These are phyloP conservation scores for Oncorhynchus masou DNA, from an alignment of 2,113 vertebrate species.

Conservation along the genomic window DNA sequence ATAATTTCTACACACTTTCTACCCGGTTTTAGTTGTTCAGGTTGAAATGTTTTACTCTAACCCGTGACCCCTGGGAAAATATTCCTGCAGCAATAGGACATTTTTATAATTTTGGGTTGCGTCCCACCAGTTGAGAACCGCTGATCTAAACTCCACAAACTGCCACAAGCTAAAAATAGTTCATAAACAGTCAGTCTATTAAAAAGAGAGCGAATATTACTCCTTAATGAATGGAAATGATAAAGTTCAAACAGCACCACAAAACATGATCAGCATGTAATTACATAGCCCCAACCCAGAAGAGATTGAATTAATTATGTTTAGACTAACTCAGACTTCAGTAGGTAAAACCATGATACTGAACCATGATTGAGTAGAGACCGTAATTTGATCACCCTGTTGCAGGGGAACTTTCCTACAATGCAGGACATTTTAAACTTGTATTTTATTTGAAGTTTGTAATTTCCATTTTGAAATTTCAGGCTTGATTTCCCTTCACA, in stretches of 20 bases:
- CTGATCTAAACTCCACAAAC: not conserved
- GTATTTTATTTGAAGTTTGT: no score
- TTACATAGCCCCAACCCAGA: not conserved
- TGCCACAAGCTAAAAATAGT: not conserved
- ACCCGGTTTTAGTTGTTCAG: no score
- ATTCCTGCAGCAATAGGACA: not conserved
- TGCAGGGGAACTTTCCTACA: not conserved
- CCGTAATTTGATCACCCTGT: no score
- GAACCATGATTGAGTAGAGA: not conserved
- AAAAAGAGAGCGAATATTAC: not conserved
- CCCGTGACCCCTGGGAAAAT: no score
- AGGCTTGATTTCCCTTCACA: no score
- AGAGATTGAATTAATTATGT: not conserved
- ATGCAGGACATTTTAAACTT: no score
- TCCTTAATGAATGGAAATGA: not conserved
- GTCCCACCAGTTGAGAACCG: no score
- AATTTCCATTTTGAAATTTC: no score
- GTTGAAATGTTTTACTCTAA: no score
- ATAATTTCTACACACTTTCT: no score
- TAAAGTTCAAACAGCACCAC: not conserved
- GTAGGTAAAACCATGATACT: not conserved
- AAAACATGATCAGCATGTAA: slow-evolving; percentile 2
- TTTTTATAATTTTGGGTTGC: not conserved
- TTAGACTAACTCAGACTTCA: not conserved
- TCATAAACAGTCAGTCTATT: not conserved